Base-by-base conservation (phyloP, 2,888 invertebrate genomes). In the Acanthosepion lycidas region DNA sequence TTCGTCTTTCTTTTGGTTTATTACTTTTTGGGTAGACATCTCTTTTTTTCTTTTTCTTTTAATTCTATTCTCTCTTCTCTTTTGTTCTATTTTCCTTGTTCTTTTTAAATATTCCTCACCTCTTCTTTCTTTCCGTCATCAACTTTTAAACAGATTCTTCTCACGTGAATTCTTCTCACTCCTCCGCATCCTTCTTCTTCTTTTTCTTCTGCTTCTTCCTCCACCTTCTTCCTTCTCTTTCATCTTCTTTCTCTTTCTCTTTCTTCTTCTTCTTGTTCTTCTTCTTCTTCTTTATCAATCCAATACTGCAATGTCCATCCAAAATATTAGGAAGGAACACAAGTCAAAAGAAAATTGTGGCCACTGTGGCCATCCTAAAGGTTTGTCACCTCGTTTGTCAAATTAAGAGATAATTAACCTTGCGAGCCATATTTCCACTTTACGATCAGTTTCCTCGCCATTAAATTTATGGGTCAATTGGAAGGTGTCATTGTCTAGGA, bases 201-300 rank as follows among this genome's bases (percentile, higher is more conserved):
- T 18, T 20, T 4, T 4, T 55, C 20, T 55, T 20, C 20, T 15
- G 6, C 55, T 4, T 15, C 4, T 55, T 55, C 20, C 20, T 15
- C 55, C 15, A 18, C 3, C 15, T 55, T 1, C 55, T 53, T 93
- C 64, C 4, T 20, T 15, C 23, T 93, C 23, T 93, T 33, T 20
- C 4, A 1, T 4, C 28, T 20, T 18, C 51, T 59, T 53, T 93
- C 18, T 42, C 0, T 42, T 20, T 92, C 20, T 42, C 48, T 8
- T 12, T 42, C 42, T 42, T 53, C 26, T 42, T 33, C 28, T 91
- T 15, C 15, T 33, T 18, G 28, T 91, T 59, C 55, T 59, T 91
- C 91, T 26, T 20, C 15, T 15, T 28, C n/a, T 33, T 94, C 55
- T 15, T 98, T 98, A 99, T 99, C 98, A 99, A 99, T 96, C 99